Evolutionary conservation across 1,140 invertebrate genomes (phyloP).

Genomic region (Ips nitidus): DNA sequence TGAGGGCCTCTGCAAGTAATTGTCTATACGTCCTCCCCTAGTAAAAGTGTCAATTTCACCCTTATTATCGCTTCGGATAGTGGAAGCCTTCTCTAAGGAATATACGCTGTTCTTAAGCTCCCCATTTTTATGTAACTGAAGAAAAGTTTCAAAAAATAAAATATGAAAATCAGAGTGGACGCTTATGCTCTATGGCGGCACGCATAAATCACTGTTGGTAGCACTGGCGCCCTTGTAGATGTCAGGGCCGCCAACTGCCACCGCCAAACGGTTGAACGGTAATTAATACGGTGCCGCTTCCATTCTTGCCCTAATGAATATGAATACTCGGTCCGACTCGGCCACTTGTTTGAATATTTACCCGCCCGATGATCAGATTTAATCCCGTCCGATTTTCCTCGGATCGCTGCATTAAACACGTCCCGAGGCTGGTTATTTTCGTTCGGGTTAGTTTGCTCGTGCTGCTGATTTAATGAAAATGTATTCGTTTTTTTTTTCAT

Average conservation of each 20-base stretch:
- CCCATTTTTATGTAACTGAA: too few species aligned
- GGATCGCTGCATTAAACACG: too few species aligned
- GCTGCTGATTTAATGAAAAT: too few species aligned
- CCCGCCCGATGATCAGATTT: not conserved
- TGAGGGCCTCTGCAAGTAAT: slow-evolving; percentile 20
- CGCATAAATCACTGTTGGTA: not conserved
- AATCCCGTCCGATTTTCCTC: not conserved
- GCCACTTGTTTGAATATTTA: slow-evolving; percentile 6
- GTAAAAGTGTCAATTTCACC: slow-evolving; percentile 25
- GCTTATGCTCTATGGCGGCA: not conserved
- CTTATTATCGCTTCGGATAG: slow-evolving; percentile 14
- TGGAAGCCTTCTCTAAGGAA: not conserved
- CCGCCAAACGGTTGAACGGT: not conserved
- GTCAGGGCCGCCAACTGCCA: not conserved
- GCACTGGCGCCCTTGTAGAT: slow-evolving; percentile 3
- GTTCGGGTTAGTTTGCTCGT: too few species aligned
- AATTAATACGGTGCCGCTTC: slow-evolving; percentile 3
- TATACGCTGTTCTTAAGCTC: not conserved
- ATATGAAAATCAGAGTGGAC: not conserved
- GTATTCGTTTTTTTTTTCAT: too few species aligned
- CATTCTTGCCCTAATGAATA: slow-evolving; percentile 2
- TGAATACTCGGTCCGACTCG: not conserved
- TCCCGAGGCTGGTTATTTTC: too few species aligned
- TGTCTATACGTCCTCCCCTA: slow-evolving; percentile 10
- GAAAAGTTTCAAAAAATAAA: too few species aligned